These are phyloP conservation scores for Colaptes auratus DNA, from an alignment of 2,113 vertebrate species.

Conservation along the genomic window DNA sequence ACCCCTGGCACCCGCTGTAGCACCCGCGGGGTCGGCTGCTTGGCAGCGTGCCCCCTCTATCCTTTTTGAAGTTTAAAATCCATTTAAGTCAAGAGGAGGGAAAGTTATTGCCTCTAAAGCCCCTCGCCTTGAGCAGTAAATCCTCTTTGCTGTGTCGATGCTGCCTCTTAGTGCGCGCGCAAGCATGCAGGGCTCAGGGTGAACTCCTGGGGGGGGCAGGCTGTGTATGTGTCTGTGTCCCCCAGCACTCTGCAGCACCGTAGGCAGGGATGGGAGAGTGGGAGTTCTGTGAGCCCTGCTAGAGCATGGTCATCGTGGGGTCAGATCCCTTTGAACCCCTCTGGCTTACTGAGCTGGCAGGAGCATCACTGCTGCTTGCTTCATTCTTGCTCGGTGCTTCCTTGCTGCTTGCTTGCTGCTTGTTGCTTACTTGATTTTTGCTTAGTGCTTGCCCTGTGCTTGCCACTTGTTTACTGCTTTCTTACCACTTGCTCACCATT, in stretches of 20 bases:
- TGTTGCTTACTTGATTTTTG: not conserved
- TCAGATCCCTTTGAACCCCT: not conserved
- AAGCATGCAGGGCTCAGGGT: not conserved
- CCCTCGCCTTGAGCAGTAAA: constrained; percentile 56
- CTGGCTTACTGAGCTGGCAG: not conserved
- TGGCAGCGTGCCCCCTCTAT: constrained; percentile 34
- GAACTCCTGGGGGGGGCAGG: not conserved
- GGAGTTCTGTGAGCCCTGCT: not conserved
- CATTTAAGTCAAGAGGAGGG: constrained; percentile 74
- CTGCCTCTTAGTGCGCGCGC: not conserved
- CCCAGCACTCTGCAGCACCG: not conserved
- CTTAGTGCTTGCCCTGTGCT: not conserved
- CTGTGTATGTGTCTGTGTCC: no score
- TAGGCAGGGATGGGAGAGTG: not conserved
- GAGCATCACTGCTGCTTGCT: not conserved
- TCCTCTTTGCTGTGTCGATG: constrained; percentile 57
- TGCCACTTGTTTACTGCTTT: not conserved
- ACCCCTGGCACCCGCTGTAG: not conserved
- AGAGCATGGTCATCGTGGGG: accelerated
- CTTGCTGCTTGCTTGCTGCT: not conserved
- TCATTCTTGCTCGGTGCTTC: not conserved
- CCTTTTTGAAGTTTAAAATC: constrained; percentile 70
- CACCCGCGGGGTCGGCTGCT: not conserved
- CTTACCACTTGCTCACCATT: not conserved
- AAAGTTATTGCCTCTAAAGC: constrained; percentile 69